phyloP scores from a whole-genome alignment of 2,113 vertebrate genomes.

The Tylochromis polylepis region DNA sequence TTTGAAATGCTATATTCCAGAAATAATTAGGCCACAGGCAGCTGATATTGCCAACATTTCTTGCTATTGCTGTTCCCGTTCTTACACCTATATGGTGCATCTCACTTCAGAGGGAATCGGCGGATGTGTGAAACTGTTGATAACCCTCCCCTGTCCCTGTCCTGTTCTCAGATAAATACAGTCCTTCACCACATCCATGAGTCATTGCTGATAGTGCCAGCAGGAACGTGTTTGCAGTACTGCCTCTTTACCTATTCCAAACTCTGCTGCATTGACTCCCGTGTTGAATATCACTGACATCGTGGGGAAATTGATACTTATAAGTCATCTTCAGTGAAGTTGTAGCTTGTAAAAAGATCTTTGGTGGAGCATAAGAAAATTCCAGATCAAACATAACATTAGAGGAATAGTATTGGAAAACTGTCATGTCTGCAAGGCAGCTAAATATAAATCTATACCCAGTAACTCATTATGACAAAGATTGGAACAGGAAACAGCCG shows the following conservation, averaged over 20 bases:
- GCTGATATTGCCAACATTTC: not conserved
- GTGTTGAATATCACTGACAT: not conserved
- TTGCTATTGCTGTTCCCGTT: not conserved
- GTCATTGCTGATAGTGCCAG: conserved; percentile 42
- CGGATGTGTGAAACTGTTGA: conserved; percentile 35
- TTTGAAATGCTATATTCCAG: conserved; percentile 19
- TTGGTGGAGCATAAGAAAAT: not conserved
- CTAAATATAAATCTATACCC: not conserved
- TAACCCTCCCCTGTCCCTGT: conserved; percentile 22
- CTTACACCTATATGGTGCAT: not conserved
- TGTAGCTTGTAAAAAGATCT: not conserved
- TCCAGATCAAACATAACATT: not conserved
- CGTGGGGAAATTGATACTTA: not conserved
- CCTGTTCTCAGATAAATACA: conserved; percentile 38
- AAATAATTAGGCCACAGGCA: conserved; percentile 20
- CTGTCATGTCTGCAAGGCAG: not conserved
- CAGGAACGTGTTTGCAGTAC: conserved; percentile 45
- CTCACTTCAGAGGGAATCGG: conserved; percentile 17
- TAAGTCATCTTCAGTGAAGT: not conserved
- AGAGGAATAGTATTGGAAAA: not conserved
- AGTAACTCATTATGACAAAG: not conserved
- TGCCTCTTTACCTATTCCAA: conserved; percentile 50
- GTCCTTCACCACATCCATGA: conserved; percentile 43
- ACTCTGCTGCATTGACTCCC: conserved; percentile 10
- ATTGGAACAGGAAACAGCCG: not conserved